Percentiles rank a stretch among this genome's conserved stretches.
Conservation (phyloP, 2,113 vertebrate genomes). For the Haemorhous mexicanus region DNA sequence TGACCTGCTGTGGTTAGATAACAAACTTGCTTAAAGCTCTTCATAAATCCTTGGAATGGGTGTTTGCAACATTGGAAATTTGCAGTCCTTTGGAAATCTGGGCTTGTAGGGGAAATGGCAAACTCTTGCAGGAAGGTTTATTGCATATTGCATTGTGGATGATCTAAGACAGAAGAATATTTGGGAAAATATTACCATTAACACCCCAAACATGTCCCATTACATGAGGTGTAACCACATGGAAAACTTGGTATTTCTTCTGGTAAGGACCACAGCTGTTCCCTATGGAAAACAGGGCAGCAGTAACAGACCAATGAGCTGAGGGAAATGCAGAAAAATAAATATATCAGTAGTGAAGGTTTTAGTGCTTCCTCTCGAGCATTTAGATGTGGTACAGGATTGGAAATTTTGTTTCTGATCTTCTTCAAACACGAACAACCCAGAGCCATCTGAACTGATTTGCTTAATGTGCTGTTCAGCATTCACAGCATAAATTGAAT, state of each 20-base stretch:
- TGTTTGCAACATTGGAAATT: neutral
- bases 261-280: neutral
- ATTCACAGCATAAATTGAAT: conserved; percentile 46
- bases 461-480: conserved; percentile 46
- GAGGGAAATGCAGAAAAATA: neutral
- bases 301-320: neutral
- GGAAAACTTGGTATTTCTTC: neutral
- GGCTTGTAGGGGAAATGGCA: neutral
- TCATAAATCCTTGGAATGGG: neutral
- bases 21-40: neutral
- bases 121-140: neutral
- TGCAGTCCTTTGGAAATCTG: neutral
- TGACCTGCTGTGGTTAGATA: neutral
- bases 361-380: neutral
- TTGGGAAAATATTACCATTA: neutral
- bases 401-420: conserved; percentile 47
- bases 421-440: conserved; percentile 39
- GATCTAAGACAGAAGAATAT: neutral
- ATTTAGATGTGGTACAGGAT: neutral
- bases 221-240: neutral
- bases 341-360: neutral
- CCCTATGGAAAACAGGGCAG: neutral
- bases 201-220: neutral
- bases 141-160: neutral
- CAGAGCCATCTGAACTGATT: conserved; percentile 37